Base-by-base conservation (phyloP, 2,113 vertebrate genomes). In the Cyphomyrus plagiostoma region DNA sequence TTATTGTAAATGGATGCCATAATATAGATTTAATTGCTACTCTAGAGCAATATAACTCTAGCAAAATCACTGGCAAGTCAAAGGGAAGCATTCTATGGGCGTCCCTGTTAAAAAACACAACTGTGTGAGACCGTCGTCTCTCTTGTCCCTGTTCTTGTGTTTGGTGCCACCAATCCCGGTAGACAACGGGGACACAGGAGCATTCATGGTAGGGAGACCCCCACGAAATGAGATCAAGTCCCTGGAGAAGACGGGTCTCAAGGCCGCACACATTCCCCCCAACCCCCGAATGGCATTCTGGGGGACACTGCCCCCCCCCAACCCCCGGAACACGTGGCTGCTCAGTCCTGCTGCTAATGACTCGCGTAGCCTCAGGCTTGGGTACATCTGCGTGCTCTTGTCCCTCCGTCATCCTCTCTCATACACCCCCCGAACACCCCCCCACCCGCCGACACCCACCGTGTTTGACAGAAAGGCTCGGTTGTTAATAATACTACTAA, bases 221-320 rank as follows among this genome's bases (percentile, higher is more conserved):
- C 39, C 52, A 46, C 3, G 39, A 88, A 88, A 88, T 88, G 53
- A 88, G 87, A 88, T 88, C 87, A 88, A 1, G 35, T 62, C 87
- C 56, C 53, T 6, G 21, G 87, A 66, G 87, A 88, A 66, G 87
- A 88, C 11, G 21, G 49, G 87, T 56, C 87, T 35, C 56, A 5
- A 2, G 56, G n/a, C 39, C 39, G 11, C 49, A 6, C 42, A 4
- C 19, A 53, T 30, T 19, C 35, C 30, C 86, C 46, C 35, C 80
- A 17, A 23, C n/a, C 62, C 62, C 62, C 9, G 52, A 52, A 21
- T 15, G 52, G 88, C 50, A 62, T 46, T 50, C 80, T 15, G 39
- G 80, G 77, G 45, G 80, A 62, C 77, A 84, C 74, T 58, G 95
- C 94, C 95, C 93, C 96, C 10, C 10, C 74, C 70, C 53, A 46